phyloP scores from a whole-genome alignment of 1,140 invertebrate species.

The Watersipora subatra region DNA sequence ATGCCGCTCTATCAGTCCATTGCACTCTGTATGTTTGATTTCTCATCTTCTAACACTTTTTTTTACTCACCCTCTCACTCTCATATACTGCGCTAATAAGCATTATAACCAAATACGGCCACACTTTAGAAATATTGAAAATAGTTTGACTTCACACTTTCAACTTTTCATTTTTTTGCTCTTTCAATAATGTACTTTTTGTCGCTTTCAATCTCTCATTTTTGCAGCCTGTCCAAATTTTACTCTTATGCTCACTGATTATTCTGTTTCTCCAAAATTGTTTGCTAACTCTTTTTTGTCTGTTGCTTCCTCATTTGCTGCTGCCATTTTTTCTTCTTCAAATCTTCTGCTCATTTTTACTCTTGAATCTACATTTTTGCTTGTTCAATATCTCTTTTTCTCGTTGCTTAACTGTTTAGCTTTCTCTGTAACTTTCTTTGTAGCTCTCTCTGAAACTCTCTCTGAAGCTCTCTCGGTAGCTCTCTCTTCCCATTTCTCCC shows the following conservation, averaged over 20 bases:
- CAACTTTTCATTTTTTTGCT: too few species aligned
- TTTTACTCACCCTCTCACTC: not conserved
- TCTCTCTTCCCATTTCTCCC: too few species aligned
- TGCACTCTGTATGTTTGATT: not conserved
- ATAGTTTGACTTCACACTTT: too few species aligned
- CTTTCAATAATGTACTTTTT: not conserved
- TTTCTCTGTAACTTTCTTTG: not conserved
- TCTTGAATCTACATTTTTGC: not conserved
- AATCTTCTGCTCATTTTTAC: not conserved
- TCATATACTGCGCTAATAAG: too few species aligned
- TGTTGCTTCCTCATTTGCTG: not conserved
- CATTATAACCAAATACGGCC: too few species aligned
- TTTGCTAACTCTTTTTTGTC: not conserved
- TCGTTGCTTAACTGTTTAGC: not conserved
- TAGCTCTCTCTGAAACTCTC: not conserved
- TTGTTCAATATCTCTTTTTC: not conserved
- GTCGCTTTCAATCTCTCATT: not conserved
- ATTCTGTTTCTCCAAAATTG: not conserved
- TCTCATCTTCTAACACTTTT: not conserved
- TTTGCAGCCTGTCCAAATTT: not conserved
- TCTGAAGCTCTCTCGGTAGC: too few species aligned
- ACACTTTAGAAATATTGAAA: too few species aligned
- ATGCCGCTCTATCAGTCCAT: not conserved
- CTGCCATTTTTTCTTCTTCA: not conserved
- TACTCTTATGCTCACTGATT: not conserved